Percentiles rank a stretch among this genome's conserved stretches.
Conservation (phyloP, 2,113 vertebrate species). For the Herpailurus yagouaroundi region DNA sequence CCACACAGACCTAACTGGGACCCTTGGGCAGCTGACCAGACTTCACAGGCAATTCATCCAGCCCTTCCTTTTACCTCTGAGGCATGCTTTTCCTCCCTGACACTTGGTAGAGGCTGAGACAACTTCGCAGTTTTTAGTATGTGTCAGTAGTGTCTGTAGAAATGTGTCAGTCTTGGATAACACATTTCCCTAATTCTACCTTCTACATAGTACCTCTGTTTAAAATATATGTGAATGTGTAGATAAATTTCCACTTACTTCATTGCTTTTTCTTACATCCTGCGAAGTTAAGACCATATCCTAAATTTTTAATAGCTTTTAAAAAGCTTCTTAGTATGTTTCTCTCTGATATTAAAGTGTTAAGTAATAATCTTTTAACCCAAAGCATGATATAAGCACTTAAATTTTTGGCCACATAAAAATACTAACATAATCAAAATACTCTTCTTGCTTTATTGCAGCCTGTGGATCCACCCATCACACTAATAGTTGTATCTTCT, state of each 20-base stretch:
- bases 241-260: not conserved
- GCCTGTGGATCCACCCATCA: too few relatives aligned
- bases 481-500: too few relatives aligned
- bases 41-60: conserved; percentile 38
- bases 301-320: not conserved
- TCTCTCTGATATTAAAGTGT: not conserved
- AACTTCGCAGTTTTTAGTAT: not conserved
- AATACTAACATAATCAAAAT: not conserved
- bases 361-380: not conserved
- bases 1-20: not conserved
- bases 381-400: not conserved
- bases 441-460: not conserved
- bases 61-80: not conserved
- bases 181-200: conserved; percentile 43
- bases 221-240: not conserved
- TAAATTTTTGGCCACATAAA: not conserved
- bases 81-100: conserved; percentile 32
- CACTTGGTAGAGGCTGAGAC: not conserved
- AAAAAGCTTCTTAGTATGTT: not conserved
- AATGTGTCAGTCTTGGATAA: conserved; percentile 43
- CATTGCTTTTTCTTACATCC: not conserved
- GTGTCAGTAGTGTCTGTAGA: not conserved
- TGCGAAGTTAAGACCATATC: not conserved
- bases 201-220: not conserved
- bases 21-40: not conserved